Conservation (phyloP, 2,797 vertebrate genomes). For the Parauchenoglanis punctatus region DNA sequence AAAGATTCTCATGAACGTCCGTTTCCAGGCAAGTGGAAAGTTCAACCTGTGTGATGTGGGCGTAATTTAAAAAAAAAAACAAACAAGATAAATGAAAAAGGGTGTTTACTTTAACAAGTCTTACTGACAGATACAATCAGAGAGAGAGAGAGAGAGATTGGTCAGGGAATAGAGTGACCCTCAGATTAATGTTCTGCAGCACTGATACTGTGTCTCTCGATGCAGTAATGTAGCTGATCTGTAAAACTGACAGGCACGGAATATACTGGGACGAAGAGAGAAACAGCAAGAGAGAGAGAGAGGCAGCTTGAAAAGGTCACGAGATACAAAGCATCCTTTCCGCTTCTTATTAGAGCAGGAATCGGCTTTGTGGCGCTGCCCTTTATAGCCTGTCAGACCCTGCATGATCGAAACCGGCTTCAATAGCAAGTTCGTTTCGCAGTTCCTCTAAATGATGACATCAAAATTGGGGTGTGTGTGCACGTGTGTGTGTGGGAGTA, state of each 20-base stretch:
- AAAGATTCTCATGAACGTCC: slow-evolving; percentile 5
- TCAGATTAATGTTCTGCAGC: slow-evolving; percentile 41
- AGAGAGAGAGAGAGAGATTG: slow-evolving; percentile 1
- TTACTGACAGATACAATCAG: background rate
- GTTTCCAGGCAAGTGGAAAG: slow-evolving; percentile 32
- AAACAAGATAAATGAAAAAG: slow-evolving; percentile 5
- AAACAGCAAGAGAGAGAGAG: slow-evolving; percentile 53
- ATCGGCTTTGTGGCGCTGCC: slow-evolving; percentile 73
- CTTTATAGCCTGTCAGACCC: slow-evolving; percentile 70
- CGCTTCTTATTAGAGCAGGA: slow-evolving; percentile 73
- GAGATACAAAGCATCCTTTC: slow-evolving; percentile 72
- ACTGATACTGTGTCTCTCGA: slow-evolving; percentile 66
- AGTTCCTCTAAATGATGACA: background rate
- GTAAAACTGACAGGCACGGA: slow-evolving; percentile 68
- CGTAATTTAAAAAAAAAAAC: slow-evolving; percentile 19
- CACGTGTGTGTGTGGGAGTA: background rate
- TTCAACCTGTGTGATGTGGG: slow-evolving; percentile 39
- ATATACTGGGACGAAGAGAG: slow-evolving; percentile 54
- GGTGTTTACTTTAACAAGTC: background rate
- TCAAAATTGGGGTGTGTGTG: background rate
- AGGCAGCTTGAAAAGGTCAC: slow-evolving; percentile 71
- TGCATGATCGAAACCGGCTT: slow-evolving; percentile 62
- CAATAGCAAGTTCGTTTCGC: slow-evolving; percentile 56
- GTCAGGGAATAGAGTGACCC: background rate
- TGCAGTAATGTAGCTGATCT: slow-evolving; percentile 70